Conservation (phyloP, 2,888 invertebrate species). For the Heliconius cydno region DNA sequence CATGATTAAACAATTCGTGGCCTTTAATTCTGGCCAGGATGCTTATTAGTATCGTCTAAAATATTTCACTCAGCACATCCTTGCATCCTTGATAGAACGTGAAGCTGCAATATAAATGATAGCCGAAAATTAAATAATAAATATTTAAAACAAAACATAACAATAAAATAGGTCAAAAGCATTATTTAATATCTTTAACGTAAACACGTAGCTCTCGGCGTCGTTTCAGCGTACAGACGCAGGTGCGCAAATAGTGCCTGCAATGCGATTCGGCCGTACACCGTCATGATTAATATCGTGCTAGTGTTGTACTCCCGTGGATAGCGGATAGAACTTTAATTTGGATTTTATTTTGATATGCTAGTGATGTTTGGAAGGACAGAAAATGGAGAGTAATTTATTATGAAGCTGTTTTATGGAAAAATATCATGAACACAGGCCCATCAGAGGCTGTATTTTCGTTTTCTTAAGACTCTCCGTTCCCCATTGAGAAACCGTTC, state of each 20-base stretch:
- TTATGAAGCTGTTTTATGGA: no score
- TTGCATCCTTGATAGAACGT: not conserved
- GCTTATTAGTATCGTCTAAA: no score
- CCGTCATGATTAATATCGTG: slow-evolving; percentile 31
- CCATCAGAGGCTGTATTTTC: no score
- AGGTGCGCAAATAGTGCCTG: slow-evolving; percentile 42
- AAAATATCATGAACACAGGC: no score
- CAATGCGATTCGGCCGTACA: slow-evolving; percentile 31
- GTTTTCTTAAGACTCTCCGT: no score
- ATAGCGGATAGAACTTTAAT: slow-evolving; percentile 17
- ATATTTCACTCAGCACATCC: not conserved
- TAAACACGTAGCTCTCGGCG: slow-evolving; percentile 17
- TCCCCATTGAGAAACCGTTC: no score
- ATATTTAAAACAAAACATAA: not conserved
- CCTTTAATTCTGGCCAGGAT: no score
- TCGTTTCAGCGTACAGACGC: slow-evolving; percentile 22
- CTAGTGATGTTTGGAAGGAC: no score
- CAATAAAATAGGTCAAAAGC: not conserved
- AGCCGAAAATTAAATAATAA: not conserved
- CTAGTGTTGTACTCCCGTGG: not conserved
- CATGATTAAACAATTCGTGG: no score
- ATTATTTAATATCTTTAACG: slow-evolving; percentile 23
- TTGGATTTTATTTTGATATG: not conserved
- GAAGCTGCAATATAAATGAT: no score
- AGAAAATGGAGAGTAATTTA: no score